A percentile compares a stretch with the other conserved stretches of the same genome.
phyloP scores from a whole-genome alignment of 2,113 vertebrate species.

The Aphyosemion australe region DNA sequence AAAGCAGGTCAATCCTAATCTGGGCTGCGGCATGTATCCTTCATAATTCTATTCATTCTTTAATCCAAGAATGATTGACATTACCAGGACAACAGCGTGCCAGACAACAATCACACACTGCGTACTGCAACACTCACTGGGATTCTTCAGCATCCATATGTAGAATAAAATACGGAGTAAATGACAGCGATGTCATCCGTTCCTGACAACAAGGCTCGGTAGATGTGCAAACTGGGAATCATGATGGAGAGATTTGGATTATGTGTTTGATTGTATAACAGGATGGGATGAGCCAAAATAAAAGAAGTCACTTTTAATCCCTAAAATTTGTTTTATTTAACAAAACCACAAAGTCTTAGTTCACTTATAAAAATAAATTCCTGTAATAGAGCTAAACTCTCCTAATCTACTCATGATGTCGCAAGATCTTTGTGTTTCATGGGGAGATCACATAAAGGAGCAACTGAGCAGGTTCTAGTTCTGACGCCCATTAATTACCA shows the following conservation, averaged over 20 bases:
- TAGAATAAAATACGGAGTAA: conserved; percentile 37
- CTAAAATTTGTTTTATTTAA: too few species aligned
- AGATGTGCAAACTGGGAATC: conserved; percentile 3
- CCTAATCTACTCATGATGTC: neutral
- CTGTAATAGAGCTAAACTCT: too few species aligned
- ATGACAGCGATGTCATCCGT: conserved; percentile 33
- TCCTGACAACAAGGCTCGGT: conserved; percentile 21
- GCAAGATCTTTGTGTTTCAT: neutral
- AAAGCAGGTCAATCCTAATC: conserved; percentile 74
- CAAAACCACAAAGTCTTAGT: too few species aligned
- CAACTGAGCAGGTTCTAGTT: conserved; percentile 9
- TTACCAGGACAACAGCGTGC: conserved; percentile 29
- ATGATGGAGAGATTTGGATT: neutral
- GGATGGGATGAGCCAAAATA: neutral
- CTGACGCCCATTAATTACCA: conserved; percentile 24
- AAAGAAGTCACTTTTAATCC: neutral
- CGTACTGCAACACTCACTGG: conserved; percentile 20
- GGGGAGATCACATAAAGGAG: conserved; percentile 10
- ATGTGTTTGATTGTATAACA: neutral
- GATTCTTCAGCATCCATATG: conserved; percentile 31
- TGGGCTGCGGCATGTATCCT: conserved; percentile 54
- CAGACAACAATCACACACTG: conserved; percentile 29
- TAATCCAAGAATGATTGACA: conserved; percentile 61
- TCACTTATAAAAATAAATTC: neutral
- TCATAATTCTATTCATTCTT: conserved; percentile 47